Evolutionary conservation across 2,888 invertebrate genomes (phyloP).

Genomic region (Drosophila vallismaia): DNA sequence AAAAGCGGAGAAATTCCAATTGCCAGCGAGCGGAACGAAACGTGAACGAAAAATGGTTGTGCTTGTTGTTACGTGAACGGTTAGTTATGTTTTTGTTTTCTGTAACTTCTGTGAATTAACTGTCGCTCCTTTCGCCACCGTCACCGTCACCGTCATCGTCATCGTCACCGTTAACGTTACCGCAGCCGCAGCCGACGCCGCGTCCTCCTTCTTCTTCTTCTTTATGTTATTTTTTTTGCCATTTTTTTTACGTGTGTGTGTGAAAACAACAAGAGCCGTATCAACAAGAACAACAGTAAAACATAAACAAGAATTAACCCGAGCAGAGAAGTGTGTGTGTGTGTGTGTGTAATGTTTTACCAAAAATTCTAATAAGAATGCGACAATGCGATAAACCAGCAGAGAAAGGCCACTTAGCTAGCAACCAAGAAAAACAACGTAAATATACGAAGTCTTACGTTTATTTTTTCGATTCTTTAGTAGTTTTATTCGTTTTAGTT

Average conservation of each 20-base stretch:
- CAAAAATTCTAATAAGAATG: constrained; percentile 6
- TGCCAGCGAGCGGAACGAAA: constrained; percentile 23
- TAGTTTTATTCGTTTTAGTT: constrained; percentile 22
- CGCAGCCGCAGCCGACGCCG: constrained; percentile 6
- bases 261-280: neutral
- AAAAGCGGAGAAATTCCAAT: neutral
- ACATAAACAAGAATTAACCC: constrained; percentile 8
- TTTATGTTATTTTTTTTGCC: neutral
- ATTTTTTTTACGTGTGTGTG: constrained; percentile 8
- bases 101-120: constrained; percentile 24
- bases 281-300: neutral
- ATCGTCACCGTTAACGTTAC: too few relatives aligned
- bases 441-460: constrained; percentile 54
- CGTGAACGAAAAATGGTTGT: constrained; percentile 81
- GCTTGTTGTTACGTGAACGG: constrained; percentile 76
- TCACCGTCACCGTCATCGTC: neutral
- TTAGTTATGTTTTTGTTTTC: constrained; percentile 59
- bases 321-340: neutral
- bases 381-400: constrained; percentile 25
- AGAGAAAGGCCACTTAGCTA: constrained; percentile 18
- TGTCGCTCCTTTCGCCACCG: neutral
- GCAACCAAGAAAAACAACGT: constrained; percentile 48
- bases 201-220: constrained; percentile 26
- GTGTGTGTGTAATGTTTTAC: constrained; percentile 1
- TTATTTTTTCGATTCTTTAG: constrained; percentile 37